phyloP scores from a whole-genome alignment of 2,113 vertebrate species.

The Megaceryle maxima region DNA sequence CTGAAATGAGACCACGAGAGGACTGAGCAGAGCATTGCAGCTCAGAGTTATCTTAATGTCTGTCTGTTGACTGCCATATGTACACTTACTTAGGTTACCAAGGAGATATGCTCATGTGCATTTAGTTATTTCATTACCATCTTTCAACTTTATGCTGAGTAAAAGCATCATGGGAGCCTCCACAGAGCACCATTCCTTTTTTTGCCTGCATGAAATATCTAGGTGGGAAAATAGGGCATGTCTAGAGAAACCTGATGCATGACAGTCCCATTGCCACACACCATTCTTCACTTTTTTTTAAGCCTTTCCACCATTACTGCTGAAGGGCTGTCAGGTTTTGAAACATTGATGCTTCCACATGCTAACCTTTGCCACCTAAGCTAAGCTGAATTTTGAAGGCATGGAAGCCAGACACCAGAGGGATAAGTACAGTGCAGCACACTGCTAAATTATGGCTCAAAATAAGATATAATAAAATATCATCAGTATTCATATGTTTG shows the following conservation, averaged over 20 bases:
- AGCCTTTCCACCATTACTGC: background rate
- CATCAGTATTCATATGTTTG: background rate
- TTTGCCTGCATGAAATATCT: background rate
- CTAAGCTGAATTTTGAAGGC: background rate
- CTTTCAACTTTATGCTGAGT: background rate
- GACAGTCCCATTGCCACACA: background rate
- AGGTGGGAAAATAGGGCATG: background rate
- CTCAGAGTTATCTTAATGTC: background rate
- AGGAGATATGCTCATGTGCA: background rate
- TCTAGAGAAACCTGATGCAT: background rate
- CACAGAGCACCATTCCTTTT: background rate
- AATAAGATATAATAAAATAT: background rate
- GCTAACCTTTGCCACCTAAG: background rate
- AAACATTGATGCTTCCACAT: background rate
- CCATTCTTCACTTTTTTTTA: background rate
- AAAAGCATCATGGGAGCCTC: background rate
- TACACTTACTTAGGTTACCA: background rate
- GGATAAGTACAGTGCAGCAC: background rate
- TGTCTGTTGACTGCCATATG: background rate
- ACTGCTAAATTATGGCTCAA: background rate
- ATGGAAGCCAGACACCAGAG: background rate
- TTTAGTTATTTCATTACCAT: background rate
- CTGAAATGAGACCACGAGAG: background rate
- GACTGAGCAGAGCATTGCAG: background rate
- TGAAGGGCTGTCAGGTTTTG: background rate